Evolutionary conservation across 2,888 invertebrate genomes (phyloP).

Genomic region (Melanotus villosus): DNA sequence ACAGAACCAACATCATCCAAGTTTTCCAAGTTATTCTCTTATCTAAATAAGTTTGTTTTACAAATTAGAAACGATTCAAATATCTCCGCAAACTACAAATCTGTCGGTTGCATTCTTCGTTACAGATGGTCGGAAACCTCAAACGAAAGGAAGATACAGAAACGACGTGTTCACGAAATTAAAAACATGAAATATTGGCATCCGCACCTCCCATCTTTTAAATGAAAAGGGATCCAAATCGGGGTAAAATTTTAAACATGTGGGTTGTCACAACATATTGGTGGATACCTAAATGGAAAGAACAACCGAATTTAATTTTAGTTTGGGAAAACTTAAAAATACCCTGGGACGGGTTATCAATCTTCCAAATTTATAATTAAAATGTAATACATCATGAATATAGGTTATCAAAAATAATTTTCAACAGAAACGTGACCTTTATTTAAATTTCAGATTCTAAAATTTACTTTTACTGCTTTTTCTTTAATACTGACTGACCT

Average conservation of each 20-base stretch:
- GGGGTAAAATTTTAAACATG: slow-evolving; percentile 36
- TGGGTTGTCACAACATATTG: slow-evolving; percentile 35
- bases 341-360: no score
- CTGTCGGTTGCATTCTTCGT: slow-evolving; percentile 35
- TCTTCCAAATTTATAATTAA: no score
- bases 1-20: no score
- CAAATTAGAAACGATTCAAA: slow-evolving; percentile 43
- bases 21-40: no score
- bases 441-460: no score
- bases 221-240: slow-evolving; percentile 26
- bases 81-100: slow-evolving; percentile 33
- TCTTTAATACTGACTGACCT: no score
- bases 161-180: slow-evolving; percentile 49
- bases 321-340: no score
- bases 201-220: slow-evolving; percentile 45
- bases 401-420: no score
- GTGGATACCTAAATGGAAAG: not conserved
- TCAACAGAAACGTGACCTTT: no score
- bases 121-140: slow-evolving; percentile 43
- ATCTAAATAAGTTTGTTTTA: slow-evolving; percentile 44
- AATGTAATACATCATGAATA: no score
- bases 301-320: no score
- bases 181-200: slow-evolving; percentile 51
- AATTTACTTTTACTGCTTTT: no score
- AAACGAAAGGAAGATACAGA: slow-evolving; percentile 42